Percentiles rank a stretch among this genome's conserved stretches.
Evolutionary conservation across 2,113 vertebrate species (phyloP).

Genomic region (Anseranas semipalmata): DNA sequence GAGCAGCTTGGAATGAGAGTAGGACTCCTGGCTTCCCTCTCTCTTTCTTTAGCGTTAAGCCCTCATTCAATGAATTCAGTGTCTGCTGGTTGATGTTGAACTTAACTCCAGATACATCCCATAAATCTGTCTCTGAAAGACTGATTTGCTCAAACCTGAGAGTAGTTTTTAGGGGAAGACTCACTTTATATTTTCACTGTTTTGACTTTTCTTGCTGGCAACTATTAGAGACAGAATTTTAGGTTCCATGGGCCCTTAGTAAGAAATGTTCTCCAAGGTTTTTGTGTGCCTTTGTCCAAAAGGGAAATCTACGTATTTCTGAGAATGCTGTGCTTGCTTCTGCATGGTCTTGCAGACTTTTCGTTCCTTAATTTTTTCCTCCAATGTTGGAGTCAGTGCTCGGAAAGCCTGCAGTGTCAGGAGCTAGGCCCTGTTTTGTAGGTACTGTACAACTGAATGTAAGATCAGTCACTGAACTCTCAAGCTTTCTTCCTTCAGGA

Average conservation of each 20-base stretch:
- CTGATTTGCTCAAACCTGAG: neutral
- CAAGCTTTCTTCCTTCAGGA: neutral
- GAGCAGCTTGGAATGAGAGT: neutral
- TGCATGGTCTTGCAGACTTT: neutral
- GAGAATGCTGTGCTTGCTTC: neutral
- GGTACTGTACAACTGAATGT: neutral
- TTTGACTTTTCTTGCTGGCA: neutral
- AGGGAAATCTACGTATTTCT: neutral
- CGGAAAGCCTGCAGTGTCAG: neutral
- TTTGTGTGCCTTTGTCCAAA: neutral
- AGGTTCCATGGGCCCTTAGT: fast-evolving
- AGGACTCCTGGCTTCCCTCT: neutral
- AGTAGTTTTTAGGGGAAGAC: neutral
- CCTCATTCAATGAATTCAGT: neutral
- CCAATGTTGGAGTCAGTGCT: neutral
- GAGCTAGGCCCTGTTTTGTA: neutral
- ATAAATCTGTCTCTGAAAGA: neutral
- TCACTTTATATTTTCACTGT: neutral
- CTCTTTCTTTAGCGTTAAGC: neutral
- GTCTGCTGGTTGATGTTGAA: neutral
- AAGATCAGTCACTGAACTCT: neutral
- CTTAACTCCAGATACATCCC: neutral
- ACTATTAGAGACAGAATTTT: neutral
- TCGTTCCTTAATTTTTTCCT: neutral
- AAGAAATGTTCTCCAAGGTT: neutral